A percentile compares a stretch with the other conserved stretches of the same genome.
Evolutionary conservation across 2,888 invertebrate species (phyloP).

Genomic region (Polyommatus iphigenia): DNA sequence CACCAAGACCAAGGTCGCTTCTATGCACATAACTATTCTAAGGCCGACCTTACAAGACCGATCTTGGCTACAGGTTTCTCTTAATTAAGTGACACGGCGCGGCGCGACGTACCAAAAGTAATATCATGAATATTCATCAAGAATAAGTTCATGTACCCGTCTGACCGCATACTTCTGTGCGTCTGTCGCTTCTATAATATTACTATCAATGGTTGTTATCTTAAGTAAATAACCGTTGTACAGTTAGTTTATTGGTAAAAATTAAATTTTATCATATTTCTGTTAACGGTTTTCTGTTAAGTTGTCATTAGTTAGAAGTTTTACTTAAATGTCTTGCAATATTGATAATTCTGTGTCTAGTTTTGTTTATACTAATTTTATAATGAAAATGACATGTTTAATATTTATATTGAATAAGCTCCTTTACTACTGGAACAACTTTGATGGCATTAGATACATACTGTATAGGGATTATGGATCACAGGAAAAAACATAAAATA

Average conservation of each 20-base stretch:
- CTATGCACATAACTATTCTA: not conserved
- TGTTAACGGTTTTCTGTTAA: not conserved
- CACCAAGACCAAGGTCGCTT: not conserved
- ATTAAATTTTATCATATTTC: not conserved
- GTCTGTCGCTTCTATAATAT: not conserved
- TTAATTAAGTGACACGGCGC: slow-evolving; percentile 21
- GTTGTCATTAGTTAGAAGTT: no score
- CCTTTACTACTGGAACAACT: no score
- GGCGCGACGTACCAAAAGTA: not conserved
- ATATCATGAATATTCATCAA: slow-evolving; percentile 15
- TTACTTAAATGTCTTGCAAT: not conserved
- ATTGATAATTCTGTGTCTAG: not conserved
- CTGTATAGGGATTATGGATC: no score
- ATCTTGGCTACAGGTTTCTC: slow-evolving; percentile 8
- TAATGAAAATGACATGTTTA: no score
- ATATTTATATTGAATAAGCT: no score
- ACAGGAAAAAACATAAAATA: no score
- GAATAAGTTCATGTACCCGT: slow-evolving; percentile 5
- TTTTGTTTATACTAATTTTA: not conserved
- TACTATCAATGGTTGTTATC: not conserved
- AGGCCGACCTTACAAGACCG: not conserved
- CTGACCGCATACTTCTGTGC: not conserved
- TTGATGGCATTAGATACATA: no score
- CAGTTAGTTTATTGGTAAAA: not conserved
- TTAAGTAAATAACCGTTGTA: not conserved